Base-by-base conservation (phyloP, 2,797 vertebrate species). In the Urosaurus nigricauda region DNA sequence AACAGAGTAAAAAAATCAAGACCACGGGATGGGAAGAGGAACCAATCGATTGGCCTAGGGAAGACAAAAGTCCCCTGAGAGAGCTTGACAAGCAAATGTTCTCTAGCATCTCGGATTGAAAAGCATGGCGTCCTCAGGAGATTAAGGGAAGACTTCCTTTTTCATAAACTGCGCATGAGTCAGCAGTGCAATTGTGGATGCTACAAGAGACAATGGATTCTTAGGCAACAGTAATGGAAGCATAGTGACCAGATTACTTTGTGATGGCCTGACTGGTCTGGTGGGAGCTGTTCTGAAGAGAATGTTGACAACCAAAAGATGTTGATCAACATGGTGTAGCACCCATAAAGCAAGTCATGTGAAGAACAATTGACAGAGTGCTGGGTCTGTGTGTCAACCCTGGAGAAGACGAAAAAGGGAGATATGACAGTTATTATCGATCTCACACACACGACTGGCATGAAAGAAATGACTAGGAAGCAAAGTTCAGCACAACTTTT, bases 1-100 rank as follows among this genome's bases (percentile, higher is more conserved):
- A 2, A 7, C 32, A 1, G 14, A 53, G 17, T 26, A 5, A 8
- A 7, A 35, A 65, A 35, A 35, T 3, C 3, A 11, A 63, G 73
- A 70, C n/a, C 47, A 80, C 7, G 71, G 56, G 84, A 80, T 43
- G 16, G 51, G 35, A 16, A 77, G 79, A 68, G 51, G 89, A 86
- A 75, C 79, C 26, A 86, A 79, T 81, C 19, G 24, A 78, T 79
- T 56, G 19, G 35, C 4, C 19, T 5, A 0, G 43, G 24, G 3
- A 2, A n/a, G 32, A 53, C 14, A 40, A 53, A 35, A 56, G 9
- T 58, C 63, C 2, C 9, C 40, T 4, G 7, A 5, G 24, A 29
- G 1, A 79, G 43, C 43, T 24, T 58, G 26, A 1, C 35, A 8
- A 84, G 13, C 43, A 51, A 16, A 29, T 9, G 12, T 3, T 40